Conservation (phyloP, 2,797 vertebrate genomes). For the Spheniscus humboldti region DNA sequence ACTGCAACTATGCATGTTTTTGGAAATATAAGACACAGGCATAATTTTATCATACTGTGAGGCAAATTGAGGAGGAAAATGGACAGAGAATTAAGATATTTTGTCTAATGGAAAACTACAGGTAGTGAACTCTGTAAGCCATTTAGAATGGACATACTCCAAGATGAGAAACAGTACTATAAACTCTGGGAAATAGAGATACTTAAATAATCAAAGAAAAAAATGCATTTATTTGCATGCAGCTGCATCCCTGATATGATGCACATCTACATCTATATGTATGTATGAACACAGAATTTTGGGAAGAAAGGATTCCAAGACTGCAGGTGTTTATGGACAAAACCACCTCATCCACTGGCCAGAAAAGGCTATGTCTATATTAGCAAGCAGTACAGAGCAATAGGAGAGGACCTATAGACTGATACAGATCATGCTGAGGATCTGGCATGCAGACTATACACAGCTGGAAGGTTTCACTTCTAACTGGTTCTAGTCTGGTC, state of each 20-base stretch:
- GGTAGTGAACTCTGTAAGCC: not conserved
- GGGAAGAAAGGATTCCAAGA: not conserved
- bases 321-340: not conserved
- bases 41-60: not conserved
- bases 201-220: not conserved
- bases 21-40: not conserved
- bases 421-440: not conserved
- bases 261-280: not conserved
- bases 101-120: not conserved
- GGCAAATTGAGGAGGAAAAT: conserved; percentile 13
- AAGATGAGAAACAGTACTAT: not conserved
- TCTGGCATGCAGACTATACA: not conserved
- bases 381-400: not conserved
- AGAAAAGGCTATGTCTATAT: not conserved
- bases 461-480: not conserved
- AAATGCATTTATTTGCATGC: not conserved
- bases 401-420: not conserved
- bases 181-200: not conserved
- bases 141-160: conserved; percentile 30
- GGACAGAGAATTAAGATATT: not conserved
- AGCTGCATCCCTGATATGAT: not conserved
- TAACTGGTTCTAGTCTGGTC: not conserved
- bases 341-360: not conserved
- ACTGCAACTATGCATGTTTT: not conserved
- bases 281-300: not conserved